A percentile compares a stretch with the other conserved stretches of the same genome.
phyloP scores from a whole-genome alignment of 2,888 invertebrate species.

The Oligia fasciuncula region DNA sequence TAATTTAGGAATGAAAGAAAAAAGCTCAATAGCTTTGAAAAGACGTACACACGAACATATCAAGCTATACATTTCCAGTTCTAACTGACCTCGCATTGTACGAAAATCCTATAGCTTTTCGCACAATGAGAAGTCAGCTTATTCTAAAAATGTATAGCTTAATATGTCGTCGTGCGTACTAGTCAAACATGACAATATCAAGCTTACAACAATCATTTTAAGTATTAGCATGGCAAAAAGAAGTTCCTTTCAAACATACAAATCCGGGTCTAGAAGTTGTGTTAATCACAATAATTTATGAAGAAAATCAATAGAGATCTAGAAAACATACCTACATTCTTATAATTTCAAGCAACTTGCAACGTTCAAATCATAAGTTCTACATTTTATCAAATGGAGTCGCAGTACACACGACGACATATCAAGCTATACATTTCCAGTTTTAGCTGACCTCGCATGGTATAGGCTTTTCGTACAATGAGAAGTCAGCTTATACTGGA shows the following conservation, averaged over 20 bases:
- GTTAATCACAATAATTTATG: background rate
- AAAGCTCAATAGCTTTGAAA: background rate
- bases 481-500: background rate
- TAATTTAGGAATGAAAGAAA: slow-evolving; percentile 56
- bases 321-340: slow-evolving; percentile 2
- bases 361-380: background rate
- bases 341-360: background rate
- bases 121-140: no score
- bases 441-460: background rate
- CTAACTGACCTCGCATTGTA: background rate
- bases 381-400: background rate
- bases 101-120: background rate
- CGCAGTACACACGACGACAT: background rate
- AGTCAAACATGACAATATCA: background rate
- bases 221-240: background rate
- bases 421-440: background rate
- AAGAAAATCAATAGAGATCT: background rate
- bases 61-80: background rate
- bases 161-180: background rate
- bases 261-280: background rate
- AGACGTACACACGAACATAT: background rate
- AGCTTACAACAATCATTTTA: background rate
- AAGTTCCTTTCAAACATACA: background rate
- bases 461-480: background rate
- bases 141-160: no score